These are phyloP conservation scores for Pteronotus mesoamericanus DNA, from an alignment of 2,797 vertebrate genomes.

Conservation along the genomic window DNA sequence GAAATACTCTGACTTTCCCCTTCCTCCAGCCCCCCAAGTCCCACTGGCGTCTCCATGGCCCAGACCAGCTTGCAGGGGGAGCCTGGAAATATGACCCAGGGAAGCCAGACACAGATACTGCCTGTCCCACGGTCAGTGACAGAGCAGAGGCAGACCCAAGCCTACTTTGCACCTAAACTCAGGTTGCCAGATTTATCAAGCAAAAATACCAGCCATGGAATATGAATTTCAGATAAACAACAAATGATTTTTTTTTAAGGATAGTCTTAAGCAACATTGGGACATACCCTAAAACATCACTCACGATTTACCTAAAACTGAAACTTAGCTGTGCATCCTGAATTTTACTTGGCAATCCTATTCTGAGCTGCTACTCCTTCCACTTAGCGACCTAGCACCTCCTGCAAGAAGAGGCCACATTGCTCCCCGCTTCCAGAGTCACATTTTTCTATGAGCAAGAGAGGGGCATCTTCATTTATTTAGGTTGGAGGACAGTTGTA, in stretches of 20 bases:
- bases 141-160: neutral
- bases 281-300: neutral
- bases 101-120: neutral
- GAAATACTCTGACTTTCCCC: neutral
- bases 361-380: too few species aligned
- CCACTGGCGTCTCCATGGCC: too few species aligned
- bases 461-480: neutral
- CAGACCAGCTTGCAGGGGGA: neutral
- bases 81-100: neutral
- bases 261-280: neutral
- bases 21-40: neutral
- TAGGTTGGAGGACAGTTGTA: accelerated
- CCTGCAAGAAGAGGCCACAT: neutral
- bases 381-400: neutral
- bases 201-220: neutral
- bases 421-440: neutral
- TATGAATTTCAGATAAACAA: neutral
- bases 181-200: neutral
- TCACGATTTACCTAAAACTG: neutral
- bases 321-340: neutral
- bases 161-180: neutral
- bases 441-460: accelerated
- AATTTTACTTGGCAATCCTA: neutral
- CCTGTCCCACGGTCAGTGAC: accelerated
- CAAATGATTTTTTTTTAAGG: neutral